These are phyloP conservation scores for Blastobasis lacticolella DNA, from an alignment of 2,888 invertebrate species.

Conservation along the genomic window DNA sequence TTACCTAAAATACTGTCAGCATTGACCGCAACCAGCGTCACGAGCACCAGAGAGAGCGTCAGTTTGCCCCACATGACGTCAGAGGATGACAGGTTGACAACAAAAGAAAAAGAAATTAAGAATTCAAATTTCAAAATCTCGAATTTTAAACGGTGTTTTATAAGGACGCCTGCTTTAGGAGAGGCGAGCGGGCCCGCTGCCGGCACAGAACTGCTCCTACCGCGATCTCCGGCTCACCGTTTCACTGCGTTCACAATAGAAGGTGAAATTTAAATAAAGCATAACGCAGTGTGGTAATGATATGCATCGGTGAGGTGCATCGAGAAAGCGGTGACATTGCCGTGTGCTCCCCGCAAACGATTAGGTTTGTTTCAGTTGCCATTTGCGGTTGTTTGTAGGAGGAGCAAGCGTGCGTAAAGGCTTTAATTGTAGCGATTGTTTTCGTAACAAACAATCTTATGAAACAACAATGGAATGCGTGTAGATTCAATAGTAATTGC, in stretches of 20 bases:
- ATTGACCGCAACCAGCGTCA: constrained; percentile 37
- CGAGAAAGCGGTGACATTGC: constrained; percentile 45
- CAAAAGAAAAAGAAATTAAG: constrained; percentile 13
- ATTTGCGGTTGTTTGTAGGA: too few species aligned
- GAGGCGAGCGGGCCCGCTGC: constrained; percentile 57
- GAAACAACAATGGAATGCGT: too few species aligned
- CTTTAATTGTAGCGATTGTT: too few species aligned
- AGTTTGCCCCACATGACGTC: constrained; percentile 54
- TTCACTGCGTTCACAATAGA: constrained; percentile 70
- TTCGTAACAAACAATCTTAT: too few species aligned
- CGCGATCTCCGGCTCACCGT: constrained; percentile 56
- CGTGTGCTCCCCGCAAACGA: background rate
- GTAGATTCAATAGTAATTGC: too few species aligned
- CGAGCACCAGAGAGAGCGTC: constrained; percentile 44
- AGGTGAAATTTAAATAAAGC: constrained; percentile 73
- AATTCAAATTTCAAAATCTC: constrained; percentile 4
- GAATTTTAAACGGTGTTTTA: constrained; percentile 4
- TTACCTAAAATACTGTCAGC: constrained; percentile 64
- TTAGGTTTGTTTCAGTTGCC: too few species aligned
- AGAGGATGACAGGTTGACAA: constrained; percentile 11
- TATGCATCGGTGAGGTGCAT: constrained; percentile 63
- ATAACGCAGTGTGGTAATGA: constrained; percentile 58
- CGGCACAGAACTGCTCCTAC: constrained; percentile 60
- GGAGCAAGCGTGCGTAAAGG: too few species aligned
- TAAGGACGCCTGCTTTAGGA: constrained; percentile 32